These are phyloP conservation scores for Kryphioiulus occultus DNA, from an alignment of 2,888 invertebrate genomes.

Conservation along the genomic window DNA sequence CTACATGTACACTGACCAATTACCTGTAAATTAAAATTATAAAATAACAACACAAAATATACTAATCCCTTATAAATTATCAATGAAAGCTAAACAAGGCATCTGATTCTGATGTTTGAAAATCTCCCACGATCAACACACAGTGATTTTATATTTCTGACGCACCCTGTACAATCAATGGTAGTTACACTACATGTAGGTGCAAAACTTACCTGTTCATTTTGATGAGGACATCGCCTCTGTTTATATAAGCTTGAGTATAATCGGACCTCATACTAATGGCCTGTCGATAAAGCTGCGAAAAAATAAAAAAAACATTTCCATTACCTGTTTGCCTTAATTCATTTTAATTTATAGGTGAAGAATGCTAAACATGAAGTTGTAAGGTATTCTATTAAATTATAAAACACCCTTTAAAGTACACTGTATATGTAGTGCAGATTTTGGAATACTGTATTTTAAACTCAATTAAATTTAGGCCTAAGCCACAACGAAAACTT, in stretches of 20 bases:
- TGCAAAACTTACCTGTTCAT: constrained; percentile 71
- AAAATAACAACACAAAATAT: too few relatives aligned
- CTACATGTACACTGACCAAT: background rate
- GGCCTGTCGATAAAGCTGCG: constrained; percentile 88
- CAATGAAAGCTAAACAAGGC: too few relatives aligned
- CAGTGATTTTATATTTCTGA: too few relatives aligned
- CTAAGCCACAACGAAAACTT: background rate
- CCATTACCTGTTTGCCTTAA: background rate
- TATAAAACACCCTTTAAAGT: background rate
- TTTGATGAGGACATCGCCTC: constrained; percentile 94
- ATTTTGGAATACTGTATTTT: background rate
- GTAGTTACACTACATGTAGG: background rate
- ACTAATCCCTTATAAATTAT: too few relatives aligned
- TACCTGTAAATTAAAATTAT: background rate
- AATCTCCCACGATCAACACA: background rate
- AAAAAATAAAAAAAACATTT: constrained; percentile 45
- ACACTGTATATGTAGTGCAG: too few relatives aligned
- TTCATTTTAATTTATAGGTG: too few relatives aligned
- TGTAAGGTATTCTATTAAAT: background rate
- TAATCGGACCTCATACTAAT: constrained; percentile 98
- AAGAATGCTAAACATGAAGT: background rate
- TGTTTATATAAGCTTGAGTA: constrained; percentile 94
- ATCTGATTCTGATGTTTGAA: background rate
- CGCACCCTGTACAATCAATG: background rate
- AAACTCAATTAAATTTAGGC: background rate